phyloP scores from a whole-genome alignment of 2,888 invertebrate species.

The Parapristionchus giblindavisi region DNA sequence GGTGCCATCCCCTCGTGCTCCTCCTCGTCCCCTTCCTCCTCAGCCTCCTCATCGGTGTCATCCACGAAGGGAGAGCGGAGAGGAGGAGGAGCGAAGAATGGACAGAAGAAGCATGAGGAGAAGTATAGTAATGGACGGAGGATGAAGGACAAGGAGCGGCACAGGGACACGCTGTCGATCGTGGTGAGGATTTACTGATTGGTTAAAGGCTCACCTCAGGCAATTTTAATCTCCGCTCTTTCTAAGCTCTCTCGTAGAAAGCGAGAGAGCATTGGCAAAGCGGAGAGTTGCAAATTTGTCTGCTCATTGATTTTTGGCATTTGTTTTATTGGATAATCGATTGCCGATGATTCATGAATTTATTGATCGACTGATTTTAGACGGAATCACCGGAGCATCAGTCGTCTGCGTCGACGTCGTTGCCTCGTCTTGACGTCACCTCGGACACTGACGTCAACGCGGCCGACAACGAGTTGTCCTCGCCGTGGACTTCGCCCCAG shows the following conservation, averaged over 20 bases:
- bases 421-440: background rate
- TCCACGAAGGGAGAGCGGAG: background rate
- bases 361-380: conserved; percentile 14
- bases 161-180: conserved; percentile 18
- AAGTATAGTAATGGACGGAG: conserved; percentile 26
- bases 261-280: no score
- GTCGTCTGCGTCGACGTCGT: background rate
- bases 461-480: no score
- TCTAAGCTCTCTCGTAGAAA: no score
- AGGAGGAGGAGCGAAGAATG: conserved; percentile 17
- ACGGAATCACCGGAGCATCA: conserved; percentile 34
- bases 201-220: no score
- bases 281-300: no score
- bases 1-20: conserved; percentile 33
- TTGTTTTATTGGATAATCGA: background rate
- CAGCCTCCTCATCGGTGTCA: conserved; percentile 27
- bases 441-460: background rate
- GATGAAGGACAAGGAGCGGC: background rate
- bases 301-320: no score
- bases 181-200: conserved; percentile 9
- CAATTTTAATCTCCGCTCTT: background rate
- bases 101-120: conserved; percentile 21
- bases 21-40: conserved; percentile 32
- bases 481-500: no score
- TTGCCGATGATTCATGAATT: background rate